A percentile compares a stretch with the other conserved stretches of the same genome.
Evolutionary conservation across 1,140 invertebrate genomes (phyloP).

Genomic region (Aphelenchoides besseyi): DNA sequence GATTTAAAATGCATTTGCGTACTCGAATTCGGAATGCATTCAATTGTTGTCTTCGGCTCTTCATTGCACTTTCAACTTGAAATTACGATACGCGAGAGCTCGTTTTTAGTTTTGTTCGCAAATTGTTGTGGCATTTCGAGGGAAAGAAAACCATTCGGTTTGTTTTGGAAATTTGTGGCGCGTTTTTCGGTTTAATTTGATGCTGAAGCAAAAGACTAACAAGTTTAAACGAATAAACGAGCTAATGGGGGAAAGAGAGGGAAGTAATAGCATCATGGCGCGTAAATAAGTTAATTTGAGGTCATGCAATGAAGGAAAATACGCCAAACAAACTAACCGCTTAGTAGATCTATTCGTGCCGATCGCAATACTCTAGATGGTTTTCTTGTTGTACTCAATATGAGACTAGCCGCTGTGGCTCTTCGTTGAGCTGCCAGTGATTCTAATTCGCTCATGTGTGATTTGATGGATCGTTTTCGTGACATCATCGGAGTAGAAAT

Average conservation of each 20-base stretch:
- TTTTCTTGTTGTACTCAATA: neutral
- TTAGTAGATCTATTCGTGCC: conserved; percentile 22
- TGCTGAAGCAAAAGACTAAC: neutral
- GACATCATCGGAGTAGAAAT: conserved; percentile 29
- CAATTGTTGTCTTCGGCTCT: neutral
- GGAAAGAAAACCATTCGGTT: too few species aligned
- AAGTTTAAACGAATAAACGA: neutral
- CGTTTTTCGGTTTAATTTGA: neutral
- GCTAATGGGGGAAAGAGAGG: neutral
- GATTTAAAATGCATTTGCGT: conserved; percentile 4
- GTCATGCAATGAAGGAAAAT: neutral
- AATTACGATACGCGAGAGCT: conserved; percentile 28
- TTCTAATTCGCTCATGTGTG: conserved; percentile 24
- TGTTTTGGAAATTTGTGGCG: neutral
- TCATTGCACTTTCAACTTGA: conserved; percentile 5
- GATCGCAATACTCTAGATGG: conserved; percentile 28
- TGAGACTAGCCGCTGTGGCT: conserved; percentile 6
- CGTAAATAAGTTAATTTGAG: neutral
- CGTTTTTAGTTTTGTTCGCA: too few species aligned
- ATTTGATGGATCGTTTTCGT: conserved; percentile 22
- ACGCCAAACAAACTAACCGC: neutral
- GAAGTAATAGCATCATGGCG: neutral
- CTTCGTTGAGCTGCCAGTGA: conserved; percentile 8
- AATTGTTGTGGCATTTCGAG: too few species aligned
- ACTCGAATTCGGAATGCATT: conserved; percentile 4